A percentile compares a stretch with the other conserved stretches of the same genome.
phyloP scores from a whole-genome alignment of 2,797 vertebrate species.

The Tolypeutes matacus region DNA sequence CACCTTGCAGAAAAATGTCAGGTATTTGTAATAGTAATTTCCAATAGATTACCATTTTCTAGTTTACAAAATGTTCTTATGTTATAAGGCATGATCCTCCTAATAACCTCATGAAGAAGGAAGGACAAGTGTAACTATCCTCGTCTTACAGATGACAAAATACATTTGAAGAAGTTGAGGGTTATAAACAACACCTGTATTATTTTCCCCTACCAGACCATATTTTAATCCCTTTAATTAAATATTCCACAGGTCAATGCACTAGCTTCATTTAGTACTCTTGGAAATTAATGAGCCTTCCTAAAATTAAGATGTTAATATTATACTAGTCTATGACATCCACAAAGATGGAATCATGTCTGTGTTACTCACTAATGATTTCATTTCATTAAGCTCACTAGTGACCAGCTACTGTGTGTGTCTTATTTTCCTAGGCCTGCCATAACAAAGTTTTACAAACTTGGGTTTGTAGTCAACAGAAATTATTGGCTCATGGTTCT shows the following conservation, averaged over 20 bases:
- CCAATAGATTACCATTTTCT: background rate
- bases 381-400: background rate
- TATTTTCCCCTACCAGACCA: background rate
- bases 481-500: too few species aligned
- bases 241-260: background rate
- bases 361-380: background rate
- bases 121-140: background rate
- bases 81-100: background rate
- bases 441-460: too few species aligned
- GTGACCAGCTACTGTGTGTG: background rate
- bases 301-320: slow-evolving; percentile 38
- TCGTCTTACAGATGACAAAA: background rate
- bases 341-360: background rate
- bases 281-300: slow-evolving; percentile 33
- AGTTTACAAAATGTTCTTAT: background rate
- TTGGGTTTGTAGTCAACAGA: too few species aligned
- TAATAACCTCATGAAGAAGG: background rate
- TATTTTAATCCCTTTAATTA: slow-evolving; percentile 27
- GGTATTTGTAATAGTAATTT: background rate
- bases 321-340: background rate
- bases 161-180: background rate
- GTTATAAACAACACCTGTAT: background rate
- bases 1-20: background rate
- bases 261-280: background rate
- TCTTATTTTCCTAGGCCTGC: too few species aligned